A percentile compares a stretch with the other conserved stretches of the same genome.
phyloP scores from a whole-genome alignment of 2,888 invertebrate species.

The Drosophila kanekoi region DNA sequence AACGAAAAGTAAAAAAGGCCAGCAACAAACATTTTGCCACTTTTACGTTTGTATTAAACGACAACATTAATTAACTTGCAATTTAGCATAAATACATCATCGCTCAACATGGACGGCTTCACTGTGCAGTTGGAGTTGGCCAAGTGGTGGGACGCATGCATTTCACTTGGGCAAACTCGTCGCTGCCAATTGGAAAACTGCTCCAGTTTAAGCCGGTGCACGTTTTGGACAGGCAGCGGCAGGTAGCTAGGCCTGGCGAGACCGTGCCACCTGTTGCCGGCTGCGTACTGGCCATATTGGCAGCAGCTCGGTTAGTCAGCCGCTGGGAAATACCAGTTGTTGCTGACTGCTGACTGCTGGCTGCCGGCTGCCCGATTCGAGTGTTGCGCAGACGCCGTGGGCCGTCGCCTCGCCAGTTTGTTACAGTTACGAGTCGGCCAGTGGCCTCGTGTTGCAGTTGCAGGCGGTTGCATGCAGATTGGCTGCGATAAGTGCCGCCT shows the following conservation, averaged over 20 bases:
- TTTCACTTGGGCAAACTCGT: conserved; percentile 71
- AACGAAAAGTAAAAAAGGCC: conserved; percentile 9
- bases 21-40: conserved; percentile 70
- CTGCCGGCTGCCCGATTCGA: conserved; percentile 31
- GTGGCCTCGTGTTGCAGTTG: conserved; percentile 54
- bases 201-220: conserved; percentile 80
- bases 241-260: conserved; percentile 17
- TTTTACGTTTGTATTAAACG: conserved; percentile 77
- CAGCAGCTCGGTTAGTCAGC: conserved; percentile 66
- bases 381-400: conserved; percentile 79
- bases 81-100: conserved; percentile 81
- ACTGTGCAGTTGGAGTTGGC: background rate
- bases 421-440: conserved; percentile 69
- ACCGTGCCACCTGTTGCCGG: conserved; percentile 57
- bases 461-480: conserved; percentile 68
- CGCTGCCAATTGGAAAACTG: conserved; percentile 76
- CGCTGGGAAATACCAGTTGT: conserved; percentile 79
- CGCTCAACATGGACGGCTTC: conserved; percentile 58
- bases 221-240: conserved; percentile 68
- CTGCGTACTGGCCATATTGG: conserved; percentile 15
- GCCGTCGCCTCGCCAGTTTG: conserved; percentile 70
- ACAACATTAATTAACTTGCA: conserved; percentile 81
- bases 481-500: conserved; percentile 57
- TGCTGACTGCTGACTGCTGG: conserved; percentile 14
- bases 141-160: conserved; percentile 22